These are phyloP conservation scores for Popillia japonica DNA, from an alignment of 1,140 invertebrate species.

Conservation along the genomic window DNA sequence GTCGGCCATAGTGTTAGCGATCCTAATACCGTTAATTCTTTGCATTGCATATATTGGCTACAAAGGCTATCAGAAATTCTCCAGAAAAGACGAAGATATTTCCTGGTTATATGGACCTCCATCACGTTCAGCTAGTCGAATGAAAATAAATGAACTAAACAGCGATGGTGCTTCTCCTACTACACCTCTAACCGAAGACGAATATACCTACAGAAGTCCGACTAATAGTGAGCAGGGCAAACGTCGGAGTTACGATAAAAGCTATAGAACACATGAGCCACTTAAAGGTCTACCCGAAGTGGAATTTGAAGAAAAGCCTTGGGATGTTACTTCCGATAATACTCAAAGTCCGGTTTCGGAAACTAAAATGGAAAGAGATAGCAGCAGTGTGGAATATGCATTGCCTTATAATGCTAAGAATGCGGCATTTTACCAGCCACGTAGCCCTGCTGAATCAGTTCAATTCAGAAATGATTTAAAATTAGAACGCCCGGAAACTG, in stretches of 20 bases:
- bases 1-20: conserved; percentile 76
- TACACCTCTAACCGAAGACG: conserved; percentile 44
- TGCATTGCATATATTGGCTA: conserved; percentile 74
- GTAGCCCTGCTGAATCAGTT: conserved; percentile 28
- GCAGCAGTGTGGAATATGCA: background rate
- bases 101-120: conserved; percentile 49
- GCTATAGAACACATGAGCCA: conserved; percentile 84
- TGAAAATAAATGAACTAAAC: conserved; percentile 45
- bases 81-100: conserved; percentile 61
- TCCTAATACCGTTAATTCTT: conserved; percentile 78
- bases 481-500: background rate
- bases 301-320: conserved; percentile 82
- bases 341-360: conserved; percentile 50
- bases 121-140: conserved; percentile 44
- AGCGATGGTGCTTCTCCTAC: conserved; percentile 41
- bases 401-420: conserved; percentile 10
- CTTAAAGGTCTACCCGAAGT: conserved; percentile 75
- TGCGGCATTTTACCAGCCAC: background rate
- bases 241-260: conserved; percentile 76
- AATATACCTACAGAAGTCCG: conserved; percentile 46
- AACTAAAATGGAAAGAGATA: conserved; percentile 42
- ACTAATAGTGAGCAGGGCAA: conserved; percentile 58
- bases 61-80: conserved; percentile 67
- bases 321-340: conserved; percentile 63
- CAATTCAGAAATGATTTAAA: background rate